A percentile compares a stretch with the other conserved stretches of the same genome.
These are phyloP conservation scores for Rhagonycha lutea DNA, from an alignment of 2,888 invertebrate species.

Conservation along the genomic window DNA sequence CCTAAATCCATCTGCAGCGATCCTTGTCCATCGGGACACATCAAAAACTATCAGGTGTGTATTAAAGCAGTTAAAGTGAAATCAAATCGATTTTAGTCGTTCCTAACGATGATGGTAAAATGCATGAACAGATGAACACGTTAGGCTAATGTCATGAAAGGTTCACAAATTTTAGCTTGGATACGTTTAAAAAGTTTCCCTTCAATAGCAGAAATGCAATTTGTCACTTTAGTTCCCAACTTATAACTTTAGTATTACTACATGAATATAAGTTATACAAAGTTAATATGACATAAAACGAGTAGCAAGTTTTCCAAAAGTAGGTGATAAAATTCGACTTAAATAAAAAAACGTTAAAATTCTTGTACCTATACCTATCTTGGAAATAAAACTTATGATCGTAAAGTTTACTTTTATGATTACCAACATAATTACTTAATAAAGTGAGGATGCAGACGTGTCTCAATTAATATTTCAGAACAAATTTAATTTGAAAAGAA, in stretches of 20 bases:
- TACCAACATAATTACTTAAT: neutral
- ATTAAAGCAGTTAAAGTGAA: neutral
- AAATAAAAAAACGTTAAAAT: neutral
- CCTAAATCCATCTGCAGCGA: slow-evolving; percentile 66
- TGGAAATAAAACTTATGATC: neutral
- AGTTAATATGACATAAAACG: neutral
- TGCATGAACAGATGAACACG: neutral
- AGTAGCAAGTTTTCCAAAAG: neutral
- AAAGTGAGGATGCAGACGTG: neutral
- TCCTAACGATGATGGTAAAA: neutral
- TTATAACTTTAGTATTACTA: neutral
- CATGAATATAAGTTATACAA: neutral
- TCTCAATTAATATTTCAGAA: neutral
- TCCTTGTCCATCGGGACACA: slow-evolving; percentile 64
- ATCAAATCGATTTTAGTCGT: neutral
- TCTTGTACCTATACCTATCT: neutral
- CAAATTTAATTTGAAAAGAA: neutral
- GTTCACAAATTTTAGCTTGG: neutral
- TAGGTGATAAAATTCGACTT: neutral
- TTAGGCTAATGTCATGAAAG: neutral
- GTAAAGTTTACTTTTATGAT: neutral
- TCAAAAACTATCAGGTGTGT: slow-evolving; percentile 61
- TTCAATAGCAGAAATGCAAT: neutral
- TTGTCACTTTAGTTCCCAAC: neutral
- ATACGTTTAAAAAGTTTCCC: neutral